These are phyloP conservation scores for Champsocephalus esox DNA, from an alignment of 2,797 vertebrate genomes.

Conservation along the genomic window DNA sequence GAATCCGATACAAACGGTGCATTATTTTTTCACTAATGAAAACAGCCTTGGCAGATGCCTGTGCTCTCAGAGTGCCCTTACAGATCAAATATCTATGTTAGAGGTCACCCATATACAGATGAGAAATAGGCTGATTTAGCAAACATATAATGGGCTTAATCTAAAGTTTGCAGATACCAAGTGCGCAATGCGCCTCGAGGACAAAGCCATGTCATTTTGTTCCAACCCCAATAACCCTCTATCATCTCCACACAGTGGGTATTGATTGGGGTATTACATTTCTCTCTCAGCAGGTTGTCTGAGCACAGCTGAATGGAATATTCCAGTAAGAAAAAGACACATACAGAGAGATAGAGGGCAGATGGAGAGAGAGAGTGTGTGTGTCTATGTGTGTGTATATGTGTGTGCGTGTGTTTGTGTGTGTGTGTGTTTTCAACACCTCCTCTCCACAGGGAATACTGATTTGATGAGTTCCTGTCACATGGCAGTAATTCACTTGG, in stretches of 20 bases:
- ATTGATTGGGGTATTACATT: constrained; percentile 75
- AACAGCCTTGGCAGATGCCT: too few species aligned
- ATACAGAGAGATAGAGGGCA: constrained; percentile 4
- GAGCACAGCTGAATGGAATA: constrained; percentile 66
- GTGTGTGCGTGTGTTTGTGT: too few species aligned
- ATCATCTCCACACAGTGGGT: constrained; percentile 59
- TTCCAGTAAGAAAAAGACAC: constrained; percentile 30
- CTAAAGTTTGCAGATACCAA: constrained; percentile 39
- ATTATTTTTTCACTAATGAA: too few species aligned
- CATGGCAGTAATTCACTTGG: constrained; percentile 15
- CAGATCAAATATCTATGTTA: not conserved
- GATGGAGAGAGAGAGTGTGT: not conserved
- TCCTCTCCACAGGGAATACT: constrained; percentile 33
- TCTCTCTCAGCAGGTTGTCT: constrained; percentile 66
- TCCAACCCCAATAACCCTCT: constrained; percentile 57
- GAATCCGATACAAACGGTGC: too few species aligned
- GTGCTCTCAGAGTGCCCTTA: too few species aligned
- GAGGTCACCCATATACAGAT: constrained; percentile 39
- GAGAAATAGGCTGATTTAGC: constrained; percentile 38
- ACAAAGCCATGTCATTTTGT: constrained; percentile 63
- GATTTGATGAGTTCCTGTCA: constrained; percentile 62
- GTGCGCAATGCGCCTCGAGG: constrained; percentile 52
- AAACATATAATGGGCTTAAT: constrained; percentile 27
- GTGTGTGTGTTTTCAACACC: constrained; percentile 31
- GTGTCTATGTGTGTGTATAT: too few species aligned